Evolutionary conservation across 2,113 vertebrate species (phyloP).

Genomic region (Cervus canadensis): DNA sequence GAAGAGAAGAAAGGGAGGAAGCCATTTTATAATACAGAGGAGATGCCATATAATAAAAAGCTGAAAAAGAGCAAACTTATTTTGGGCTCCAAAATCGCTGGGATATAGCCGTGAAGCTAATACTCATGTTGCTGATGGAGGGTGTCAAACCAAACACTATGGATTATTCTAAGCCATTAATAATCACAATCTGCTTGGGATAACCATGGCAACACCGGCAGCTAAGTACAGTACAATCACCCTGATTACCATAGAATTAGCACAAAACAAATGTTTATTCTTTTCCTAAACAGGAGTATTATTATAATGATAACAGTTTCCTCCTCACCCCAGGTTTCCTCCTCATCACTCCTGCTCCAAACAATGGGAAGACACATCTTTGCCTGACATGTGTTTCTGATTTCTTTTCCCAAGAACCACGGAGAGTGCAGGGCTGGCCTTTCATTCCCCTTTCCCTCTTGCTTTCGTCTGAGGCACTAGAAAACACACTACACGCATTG

Average conservation of each 20-base stretch:
- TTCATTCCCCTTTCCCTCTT: neutral
- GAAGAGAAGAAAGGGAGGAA: neutral
- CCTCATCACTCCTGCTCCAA: neutral
- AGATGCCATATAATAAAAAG: neutral
- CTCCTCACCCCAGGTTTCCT: constrained; percentile 74
- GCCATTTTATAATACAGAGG: neutral
- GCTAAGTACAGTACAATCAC: constrained; percentile 83
- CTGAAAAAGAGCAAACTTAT: constrained; percentile 64
- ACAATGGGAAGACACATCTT: constrained; percentile 47
- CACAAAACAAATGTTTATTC: constrained; percentile 86
- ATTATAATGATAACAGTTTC: constrained; percentile 75
- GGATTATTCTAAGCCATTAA: constrained; percentile 79
- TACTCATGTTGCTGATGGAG: constrained; percentile 62
- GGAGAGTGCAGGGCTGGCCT: neutral
- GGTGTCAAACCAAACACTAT: constrained; percentile 59
- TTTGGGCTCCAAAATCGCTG: constrained; percentile 41
- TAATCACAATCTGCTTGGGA: constrained; percentile 80
- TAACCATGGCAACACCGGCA: constrained; percentile 85
- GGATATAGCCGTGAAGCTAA: constrained; percentile 45
- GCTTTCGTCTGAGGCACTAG: neutral
- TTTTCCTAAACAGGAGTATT: constrained; percentile 79
- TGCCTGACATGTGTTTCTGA: neutral
- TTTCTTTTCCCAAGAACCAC: neutral
- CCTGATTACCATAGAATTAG: constrained; percentile 85
- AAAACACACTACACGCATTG: constrained; percentile 2